A percentile compares a stretch with the other conserved stretches of the same genome.
phyloP scores from a whole-genome alignment of 2,888 invertebrate species.

The Drosophila picticornis region DNA sequence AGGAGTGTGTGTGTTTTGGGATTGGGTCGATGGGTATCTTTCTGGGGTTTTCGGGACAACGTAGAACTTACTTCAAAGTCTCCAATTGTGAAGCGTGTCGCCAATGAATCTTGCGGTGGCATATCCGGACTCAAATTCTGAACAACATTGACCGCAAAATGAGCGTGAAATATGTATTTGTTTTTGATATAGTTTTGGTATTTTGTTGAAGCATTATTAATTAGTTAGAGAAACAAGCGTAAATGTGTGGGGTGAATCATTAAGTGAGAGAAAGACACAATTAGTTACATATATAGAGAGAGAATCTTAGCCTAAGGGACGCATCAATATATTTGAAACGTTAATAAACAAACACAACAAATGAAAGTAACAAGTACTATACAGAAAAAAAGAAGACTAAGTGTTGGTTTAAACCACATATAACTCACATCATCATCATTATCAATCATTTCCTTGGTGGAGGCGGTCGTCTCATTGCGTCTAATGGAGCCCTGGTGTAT shows the following conservation, averaged over 20 bases:
- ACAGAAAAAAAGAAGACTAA: slow-evolving; percentile 8
- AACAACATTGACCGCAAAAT: slow-evolving; percentile 65
- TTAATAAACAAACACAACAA: slow-evolving; percentile 59
- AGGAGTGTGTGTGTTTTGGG: slow-evolving; percentile 18
- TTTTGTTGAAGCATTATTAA: slow-evolving; percentile 61
- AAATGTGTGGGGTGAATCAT: slow-evolving; percentile 49
- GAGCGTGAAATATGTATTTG: slow-evolving; percentile 56
- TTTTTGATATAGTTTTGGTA: slow-evolving; percentile 31
- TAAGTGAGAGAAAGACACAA: slow-evolving; percentile 77
- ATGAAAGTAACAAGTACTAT: slow-evolving; percentile 27
- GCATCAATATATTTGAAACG: slow-evolving; percentile 12
- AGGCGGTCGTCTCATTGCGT: slow-evolving; percentile 96
- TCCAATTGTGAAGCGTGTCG: slow-evolving; percentile 90
- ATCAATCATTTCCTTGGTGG: slow-evolving; percentile 97
- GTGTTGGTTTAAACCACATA: background rate
- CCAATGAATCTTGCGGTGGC: slow-evolving; percentile 87
- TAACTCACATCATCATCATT: slow-evolving; percentile 93
- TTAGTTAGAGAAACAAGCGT: slow-evolving; percentile 66
- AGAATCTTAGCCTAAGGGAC: slow-evolving; percentile 59
- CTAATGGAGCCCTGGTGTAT: slow-evolving; percentile 96
- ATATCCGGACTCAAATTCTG: slow-evolving; percentile 88
- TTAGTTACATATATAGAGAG: slow-evolving; percentile 68
- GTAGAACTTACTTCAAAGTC: slow-evolving; percentile 90
- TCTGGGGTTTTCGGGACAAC: slow-evolving; percentile 41
- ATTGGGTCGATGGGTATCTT: background rate